Evolutionary conservation across 2,113 vertebrate genomes (phyloP).

Genomic region (Prunella himalayana): DNA sequence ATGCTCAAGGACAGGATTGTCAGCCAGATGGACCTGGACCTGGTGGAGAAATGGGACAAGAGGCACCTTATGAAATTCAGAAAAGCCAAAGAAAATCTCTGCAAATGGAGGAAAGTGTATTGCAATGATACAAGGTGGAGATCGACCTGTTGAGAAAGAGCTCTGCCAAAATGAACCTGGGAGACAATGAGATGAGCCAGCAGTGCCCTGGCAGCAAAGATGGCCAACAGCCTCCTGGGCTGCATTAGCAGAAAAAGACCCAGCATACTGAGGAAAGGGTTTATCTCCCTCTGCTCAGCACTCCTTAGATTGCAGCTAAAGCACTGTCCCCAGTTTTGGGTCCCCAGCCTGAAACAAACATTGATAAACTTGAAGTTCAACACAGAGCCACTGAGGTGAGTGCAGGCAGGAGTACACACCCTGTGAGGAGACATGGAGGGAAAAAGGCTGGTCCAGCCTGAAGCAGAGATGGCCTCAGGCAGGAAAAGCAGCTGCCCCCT

Average conservation of each 20-base stretch:
- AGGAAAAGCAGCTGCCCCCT: neutral
- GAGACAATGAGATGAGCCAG: neutral
- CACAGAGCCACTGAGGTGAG: neutral
- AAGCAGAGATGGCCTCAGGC: neutral
- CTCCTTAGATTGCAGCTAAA: neutral
- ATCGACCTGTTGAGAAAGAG: neutral
- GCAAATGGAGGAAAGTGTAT: neutral
- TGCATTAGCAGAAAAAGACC: neutral
- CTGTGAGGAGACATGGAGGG: neutral
- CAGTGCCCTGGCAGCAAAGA: neutral
- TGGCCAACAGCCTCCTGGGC: neutral
- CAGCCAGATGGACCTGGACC: neutral
- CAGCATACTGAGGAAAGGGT: neutral
- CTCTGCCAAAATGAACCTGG: neutral
- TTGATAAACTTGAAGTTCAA: neutral
- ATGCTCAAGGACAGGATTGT: neutral
- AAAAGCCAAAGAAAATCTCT: neutral
- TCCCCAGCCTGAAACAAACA: neutral
- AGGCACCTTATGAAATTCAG: neutral
- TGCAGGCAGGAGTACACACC: neutral
- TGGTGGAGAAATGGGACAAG: neutral
- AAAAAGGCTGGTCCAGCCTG: neutral
- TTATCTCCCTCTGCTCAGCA: neutral
- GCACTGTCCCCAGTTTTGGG: neutral
- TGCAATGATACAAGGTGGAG: neutral